Evolutionary conservation across 92 coral and sea anemone genomes (phyloP).

Genomic region (Palythoa caribaeorum): DNA sequence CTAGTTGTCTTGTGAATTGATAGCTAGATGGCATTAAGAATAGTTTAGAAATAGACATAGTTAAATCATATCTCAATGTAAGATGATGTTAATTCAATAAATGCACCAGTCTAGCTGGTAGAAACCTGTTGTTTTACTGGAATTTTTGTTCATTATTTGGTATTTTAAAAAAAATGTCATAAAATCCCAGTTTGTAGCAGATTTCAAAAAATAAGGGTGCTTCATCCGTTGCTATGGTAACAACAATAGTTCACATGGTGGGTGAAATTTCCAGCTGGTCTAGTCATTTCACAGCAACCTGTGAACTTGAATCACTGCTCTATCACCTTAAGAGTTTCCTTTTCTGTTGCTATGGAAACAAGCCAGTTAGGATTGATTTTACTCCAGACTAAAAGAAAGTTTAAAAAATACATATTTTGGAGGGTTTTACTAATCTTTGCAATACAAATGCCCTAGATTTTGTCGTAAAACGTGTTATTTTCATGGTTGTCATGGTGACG

Average conservation of each 20-base stretch:
- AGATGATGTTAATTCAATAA: constrained; percentile 1
- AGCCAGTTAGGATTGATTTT: not conserved
- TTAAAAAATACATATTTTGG: not conserved
- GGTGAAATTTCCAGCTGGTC: not conserved
- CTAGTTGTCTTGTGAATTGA: constrained; percentile 37
- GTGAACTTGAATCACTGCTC: not conserved
- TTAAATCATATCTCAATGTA: not conserved
- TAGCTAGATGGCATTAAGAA: constrained; percentile 22
- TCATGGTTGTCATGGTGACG: constrained; percentile 18
- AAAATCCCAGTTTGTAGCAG: not conserved
- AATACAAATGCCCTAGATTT: not conserved
- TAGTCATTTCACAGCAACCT: not conserved
- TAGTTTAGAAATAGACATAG: not conserved
- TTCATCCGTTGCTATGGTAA: constrained; percentile 13
- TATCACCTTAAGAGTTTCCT: not conserved
- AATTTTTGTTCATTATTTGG: not conserved
- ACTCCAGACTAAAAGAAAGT: not conserved
- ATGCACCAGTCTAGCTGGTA: constrained; percentile 24
- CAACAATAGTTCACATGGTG: not conserved
- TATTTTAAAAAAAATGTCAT: not conserved
- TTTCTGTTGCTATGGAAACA: constrained; percentile 21
- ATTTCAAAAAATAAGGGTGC: constrained; percentile 20
- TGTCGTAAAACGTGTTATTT: not conserved
- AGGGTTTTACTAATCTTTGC: not conserved
- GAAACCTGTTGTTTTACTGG: constrained; percentile 3